These are phyloP conservation scores for Engraulis encrasicolus DNA, from an alignment of 2,113 vertebrate genomes.

Conservation along the genomic window DNA sequence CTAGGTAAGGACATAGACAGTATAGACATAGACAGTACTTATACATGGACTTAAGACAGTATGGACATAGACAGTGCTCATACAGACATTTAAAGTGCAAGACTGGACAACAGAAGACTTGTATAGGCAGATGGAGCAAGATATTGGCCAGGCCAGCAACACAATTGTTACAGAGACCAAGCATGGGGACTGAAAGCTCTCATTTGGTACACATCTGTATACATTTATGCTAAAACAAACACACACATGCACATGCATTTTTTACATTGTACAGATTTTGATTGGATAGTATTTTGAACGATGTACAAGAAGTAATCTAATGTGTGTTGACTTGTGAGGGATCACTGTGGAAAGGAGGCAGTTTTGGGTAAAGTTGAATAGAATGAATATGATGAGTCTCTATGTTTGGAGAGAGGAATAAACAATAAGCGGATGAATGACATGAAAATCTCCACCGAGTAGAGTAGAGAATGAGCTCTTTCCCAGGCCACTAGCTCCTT, in stretches of 20 bases:
- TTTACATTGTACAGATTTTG: not conserved
- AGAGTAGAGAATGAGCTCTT: not conserved
- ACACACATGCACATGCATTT: slow-evolving; percentile 8
- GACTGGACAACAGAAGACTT: no score
- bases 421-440: not conserved
- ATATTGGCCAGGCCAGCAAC: not conserved
- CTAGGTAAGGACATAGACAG: no score
- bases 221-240: not conserved
- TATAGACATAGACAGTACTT: no score
- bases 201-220: slow-evolving; percentile 28
- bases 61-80: no score
- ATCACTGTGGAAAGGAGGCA: not conserved
- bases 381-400: not conserved
- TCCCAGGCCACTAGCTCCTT: not conserved
- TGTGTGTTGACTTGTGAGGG: not conserved
- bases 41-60: no score
- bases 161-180: not conserved
- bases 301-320: no score
- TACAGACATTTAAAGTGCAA: no score
- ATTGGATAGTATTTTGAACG: no score
- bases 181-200: not conserved
- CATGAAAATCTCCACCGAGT: not conserved
- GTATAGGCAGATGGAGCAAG: not conserved
- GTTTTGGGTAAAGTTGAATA: not conserved
- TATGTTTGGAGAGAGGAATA: not conserved